Base-by-base conservation (phyloP, 2,888 invertebrate species). In the Panzeria rudis region DNA sequence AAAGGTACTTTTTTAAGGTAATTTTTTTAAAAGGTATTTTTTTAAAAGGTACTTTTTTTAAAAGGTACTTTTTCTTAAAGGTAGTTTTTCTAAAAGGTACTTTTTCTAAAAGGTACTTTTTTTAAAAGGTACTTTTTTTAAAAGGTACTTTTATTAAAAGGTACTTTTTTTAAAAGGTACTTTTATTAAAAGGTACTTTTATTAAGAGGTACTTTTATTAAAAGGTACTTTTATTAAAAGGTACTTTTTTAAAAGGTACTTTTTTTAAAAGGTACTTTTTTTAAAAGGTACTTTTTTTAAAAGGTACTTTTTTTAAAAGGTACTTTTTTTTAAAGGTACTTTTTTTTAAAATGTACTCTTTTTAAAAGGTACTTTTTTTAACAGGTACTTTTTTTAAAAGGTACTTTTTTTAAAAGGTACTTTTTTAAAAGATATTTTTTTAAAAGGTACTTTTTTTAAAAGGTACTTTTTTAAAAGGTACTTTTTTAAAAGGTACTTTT, bases 251-350 rank as follows among this genome's bases (percentile, higher is more conserved):
- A 7, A 11, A 56, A 17, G n/a, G 56, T 17, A n/a, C 32, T 56
- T 52, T 52, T 52, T n/a, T n/a, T n/a, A n/a, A 5, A 29, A 29
- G 5, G 29, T 29, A 29, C 2, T 52, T 71, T 56, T 81, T 56
- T n/a, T n/a, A n/a, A n/a, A 54, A 52, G 76, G 68, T 81, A 32
- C 15, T 25, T 7, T 41, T 62, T 73, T 62, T n/a, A n/a, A n/a
- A n/a, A n/a, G n/a, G n/a, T n/a, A n/a, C n/a, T n/a, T n/a, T n/a
- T n/a, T n/a, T n/a, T n/a, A n/a, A n/a, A n/a, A n/a, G n/a, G n/a
- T n/a, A n/a, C n/a, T n/a, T n/a, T n/a, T n/a, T n/a, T n/a, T n/a
- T n/a, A n/a, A n/a, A n/a, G n/a, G n/a, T n/a, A n/a, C n/a, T n/a
- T n/a, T n/a, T n/a, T n/a, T n/a, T n/a, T n/a, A n/a, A n/a, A n/a